These are phyloP conservation scores for Sesia apiformis DNA, from an alignment of 2,888 invertebrate species.

Conservation along the genomic window DNA sequence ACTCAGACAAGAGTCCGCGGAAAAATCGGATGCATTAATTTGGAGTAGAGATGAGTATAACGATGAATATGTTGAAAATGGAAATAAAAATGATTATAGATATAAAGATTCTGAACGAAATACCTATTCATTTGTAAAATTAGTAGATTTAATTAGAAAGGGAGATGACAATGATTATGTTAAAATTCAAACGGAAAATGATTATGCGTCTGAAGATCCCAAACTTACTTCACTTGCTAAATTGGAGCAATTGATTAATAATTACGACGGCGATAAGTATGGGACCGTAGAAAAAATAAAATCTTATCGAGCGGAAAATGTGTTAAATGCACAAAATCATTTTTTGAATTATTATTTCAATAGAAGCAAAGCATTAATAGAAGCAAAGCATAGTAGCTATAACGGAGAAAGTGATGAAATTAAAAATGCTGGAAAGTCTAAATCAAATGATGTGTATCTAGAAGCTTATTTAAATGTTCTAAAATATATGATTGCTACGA, in stretches of 20 bases:
- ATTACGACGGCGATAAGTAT: no score
- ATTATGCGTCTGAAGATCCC: neutral
- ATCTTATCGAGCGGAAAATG: no score
- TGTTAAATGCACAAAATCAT: no score
- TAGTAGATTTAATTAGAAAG: neutral
- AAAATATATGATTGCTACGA: conserved; percentile 29
- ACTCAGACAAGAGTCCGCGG: neutral
- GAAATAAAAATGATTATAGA: neutral
- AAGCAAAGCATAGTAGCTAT: no score
- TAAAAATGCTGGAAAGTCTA: neutral
- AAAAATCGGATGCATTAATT: neutral
- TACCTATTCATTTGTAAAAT: no score
- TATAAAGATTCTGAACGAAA: no score
- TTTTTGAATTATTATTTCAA: no score
- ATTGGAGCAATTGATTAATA: no score
- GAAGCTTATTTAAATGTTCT: conserved; percentile 26
- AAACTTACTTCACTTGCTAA: no score
- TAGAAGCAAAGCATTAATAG: no score
- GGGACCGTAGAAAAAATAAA: no score
- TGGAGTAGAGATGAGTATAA: neutral
- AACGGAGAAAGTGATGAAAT: neutral
- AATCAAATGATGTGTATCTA: conserved; percentile 5
- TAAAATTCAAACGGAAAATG: neutral
- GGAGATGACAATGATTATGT: neutral
- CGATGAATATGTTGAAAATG: neutral